Conservation (phyloP, 2,797 vertebrate species). For the Poecilia picta region DNA sequence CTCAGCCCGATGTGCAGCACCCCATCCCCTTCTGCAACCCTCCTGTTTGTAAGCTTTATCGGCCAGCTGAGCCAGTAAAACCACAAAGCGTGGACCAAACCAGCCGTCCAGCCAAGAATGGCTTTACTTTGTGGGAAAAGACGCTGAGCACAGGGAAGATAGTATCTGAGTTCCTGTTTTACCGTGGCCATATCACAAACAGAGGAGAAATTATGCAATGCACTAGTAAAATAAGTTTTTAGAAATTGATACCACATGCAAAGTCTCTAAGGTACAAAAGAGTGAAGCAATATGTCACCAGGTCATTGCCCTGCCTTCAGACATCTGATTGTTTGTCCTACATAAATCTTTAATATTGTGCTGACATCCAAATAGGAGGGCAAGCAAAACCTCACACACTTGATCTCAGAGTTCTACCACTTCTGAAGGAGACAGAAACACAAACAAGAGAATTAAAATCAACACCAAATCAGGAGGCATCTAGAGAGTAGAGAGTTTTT, state of each 20-base stretch:
- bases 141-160: slow-evolving; percentile 35
- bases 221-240: slow-evolving; percentile 15
- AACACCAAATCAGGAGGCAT: not conserved
- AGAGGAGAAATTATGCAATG: not conserved
- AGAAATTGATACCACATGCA: slow-evolving; percentile 4
- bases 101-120: slow-evolving; percentile 29
- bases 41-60: slow-evolving; percentile 53
- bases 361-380: not conserved
- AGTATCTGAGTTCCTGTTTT: slow-evolving; percentile 20
- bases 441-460: not conserved
- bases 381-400: not conserved
- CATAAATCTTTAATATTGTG: not conserved
- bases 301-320: not conserved
- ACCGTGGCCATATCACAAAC: slow-evolving; percentile 8
- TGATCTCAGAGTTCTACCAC: not conserved
- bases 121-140: slow-evolving; percentile 31
- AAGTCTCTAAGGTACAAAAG: not conserved
- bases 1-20: slow-evolving; percentile 27
- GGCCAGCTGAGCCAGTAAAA: slow-evolving; percentile 58
- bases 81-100: slow-evolving; percentile 37
- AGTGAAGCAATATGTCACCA: not conserved
- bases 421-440: not conserved
- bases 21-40: slow-evolving; percentile 21
- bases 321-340: not conserved
- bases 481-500: not conserved